phyloP scores from a whole-genome alignment of 2,888 invertebrate genomes.

The Drosophila aldrichi region DNA sequence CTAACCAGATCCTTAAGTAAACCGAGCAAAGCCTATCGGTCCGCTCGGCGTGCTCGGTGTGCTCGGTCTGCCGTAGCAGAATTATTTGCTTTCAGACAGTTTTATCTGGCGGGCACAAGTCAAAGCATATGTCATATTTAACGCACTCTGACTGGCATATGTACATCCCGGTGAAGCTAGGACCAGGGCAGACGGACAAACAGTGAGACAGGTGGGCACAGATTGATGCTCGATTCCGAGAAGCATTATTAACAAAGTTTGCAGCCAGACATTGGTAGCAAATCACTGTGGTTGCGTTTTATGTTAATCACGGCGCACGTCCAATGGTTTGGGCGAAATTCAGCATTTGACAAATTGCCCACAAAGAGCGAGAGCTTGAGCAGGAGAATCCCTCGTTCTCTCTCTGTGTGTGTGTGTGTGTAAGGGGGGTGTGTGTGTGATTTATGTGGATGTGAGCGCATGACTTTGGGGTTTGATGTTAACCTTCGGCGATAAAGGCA shows the following conservation, averaged over 20 bases:
- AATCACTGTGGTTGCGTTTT: conserved; percentile 68
- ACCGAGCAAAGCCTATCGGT: conserved; percentile 51
- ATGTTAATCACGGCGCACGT: conserved; percentile 73
- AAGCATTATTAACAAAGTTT: conserved; percentile 74
- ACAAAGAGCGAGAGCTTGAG: conserved; percentile 37
- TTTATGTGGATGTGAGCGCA: conserved; percentile 45
- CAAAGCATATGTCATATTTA: conserved; percentile 81
- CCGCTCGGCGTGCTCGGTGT: neutral
- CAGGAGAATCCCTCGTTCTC: no score
- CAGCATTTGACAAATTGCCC: conserved; percentile 76
- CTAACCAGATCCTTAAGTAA: conserved; percentile 73
- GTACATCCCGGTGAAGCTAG: neutral
- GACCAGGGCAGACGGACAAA: no score
- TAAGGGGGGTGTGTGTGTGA: conserved; percentile 25
- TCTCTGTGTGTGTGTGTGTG: neutral
- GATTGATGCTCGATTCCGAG: conserved; percentile 56
- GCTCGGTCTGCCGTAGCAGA: conserved; percentile 50
- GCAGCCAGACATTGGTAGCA: conserved; percentile 49
- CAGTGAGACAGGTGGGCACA: conserved; percentile 44
- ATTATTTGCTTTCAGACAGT: conserved; percentile 77
- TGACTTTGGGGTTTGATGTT: conserved; percentile 14
- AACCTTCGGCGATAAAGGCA: conserved; percentile 49
- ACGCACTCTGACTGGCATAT: conserved; percentile 25
- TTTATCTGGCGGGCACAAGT: conserved; percentile 71
- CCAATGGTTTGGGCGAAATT: conserved; percentile 1